Evolutionary conservation across 2,113 vertebrate species (phyloP).

Genomic region (Thermophis baileyi): DNA sequence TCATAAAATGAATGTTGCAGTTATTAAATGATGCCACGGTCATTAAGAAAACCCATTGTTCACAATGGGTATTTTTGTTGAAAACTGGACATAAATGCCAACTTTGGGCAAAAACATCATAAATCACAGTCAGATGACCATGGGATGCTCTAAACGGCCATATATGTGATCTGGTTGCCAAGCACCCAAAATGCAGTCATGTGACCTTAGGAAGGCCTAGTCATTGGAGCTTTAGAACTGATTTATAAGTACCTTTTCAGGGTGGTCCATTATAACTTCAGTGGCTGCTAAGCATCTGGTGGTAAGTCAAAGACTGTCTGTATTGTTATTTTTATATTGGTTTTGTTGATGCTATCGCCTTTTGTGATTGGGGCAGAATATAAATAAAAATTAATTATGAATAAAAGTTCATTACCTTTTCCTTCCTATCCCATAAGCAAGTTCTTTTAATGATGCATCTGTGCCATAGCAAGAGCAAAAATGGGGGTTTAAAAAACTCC

Average conservation of each 20-base stretch:
- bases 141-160: not conserved
- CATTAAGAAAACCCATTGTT: not conserved
- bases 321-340: not conserved
- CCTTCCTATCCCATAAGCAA: constrained; percentile 33
- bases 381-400: not conserved
- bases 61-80: not conserved
- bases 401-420: constrained; percentile 28
- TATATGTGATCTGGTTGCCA: not conserved
- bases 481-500: not conserved
- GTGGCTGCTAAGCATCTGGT: not conserved
- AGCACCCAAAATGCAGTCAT: not conserved
- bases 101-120: too few species aligned
- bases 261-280: not conserved
- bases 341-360: not conserved
- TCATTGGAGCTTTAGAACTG: not conserved
- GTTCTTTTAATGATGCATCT: not conserved
- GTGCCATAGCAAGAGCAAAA: constrained; percentile 2
- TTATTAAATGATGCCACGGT: not conserved
- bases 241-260: not conserved
- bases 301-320: not conserved
- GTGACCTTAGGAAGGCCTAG: not conserved
- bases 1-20: not conserved
- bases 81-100: not conserved
- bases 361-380: not conserved
- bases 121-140: too few species aligned